Conservation (phyloP, 1,140 invertebrate species). For the Caenorhabditis inopinata region DNA sequence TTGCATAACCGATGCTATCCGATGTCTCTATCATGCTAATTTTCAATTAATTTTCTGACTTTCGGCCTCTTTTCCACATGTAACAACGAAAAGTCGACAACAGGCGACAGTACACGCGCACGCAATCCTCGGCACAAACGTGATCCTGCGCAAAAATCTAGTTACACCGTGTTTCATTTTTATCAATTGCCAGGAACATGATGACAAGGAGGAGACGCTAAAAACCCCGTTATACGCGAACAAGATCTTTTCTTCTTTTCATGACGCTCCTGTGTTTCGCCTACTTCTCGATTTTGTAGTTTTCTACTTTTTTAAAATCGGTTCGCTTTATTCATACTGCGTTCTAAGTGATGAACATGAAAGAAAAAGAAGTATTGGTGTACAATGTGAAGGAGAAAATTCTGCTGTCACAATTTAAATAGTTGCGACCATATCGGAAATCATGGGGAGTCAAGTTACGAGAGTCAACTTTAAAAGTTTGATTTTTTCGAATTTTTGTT, state of each 20-base stretch:
- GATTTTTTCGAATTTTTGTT: too few species aligned
- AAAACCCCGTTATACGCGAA: constrained; percentile 26
- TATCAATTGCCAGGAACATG: constrained; percentile 22
- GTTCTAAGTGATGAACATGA: too few species aligned
- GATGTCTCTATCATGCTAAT: too few species aligned
- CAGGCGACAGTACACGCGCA: background rate
- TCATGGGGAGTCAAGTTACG: too few species aligned
- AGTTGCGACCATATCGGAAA: too few species aligned
- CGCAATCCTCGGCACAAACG: constrained; percentile 31
- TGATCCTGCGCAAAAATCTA: constrained; percentile 31
- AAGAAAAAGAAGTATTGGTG: too few species aligned
- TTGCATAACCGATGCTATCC: too few species aligned
- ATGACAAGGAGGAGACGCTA: constrained; percentile 17
- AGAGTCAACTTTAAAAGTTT: too few species aligned
- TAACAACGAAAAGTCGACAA: constrained; percentile 11
- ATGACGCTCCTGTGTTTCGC: constrained; percentile 2
- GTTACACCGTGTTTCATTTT: constrained; percentile 34
- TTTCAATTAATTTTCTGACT: constrained; percentile 17
- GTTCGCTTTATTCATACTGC: too few species aligned
- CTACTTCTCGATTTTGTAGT: background rate
- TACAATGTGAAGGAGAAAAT: too few species aligned
- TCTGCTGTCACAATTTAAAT: too few species aligned
- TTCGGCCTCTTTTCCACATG: background rate
- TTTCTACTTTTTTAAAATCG: too few species aligned
- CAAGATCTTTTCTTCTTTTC: constrained; percentile 12